Conservation (phyloP, 2,113 vertebrate genomes). For the Carettochelys insculpta region DNA sequence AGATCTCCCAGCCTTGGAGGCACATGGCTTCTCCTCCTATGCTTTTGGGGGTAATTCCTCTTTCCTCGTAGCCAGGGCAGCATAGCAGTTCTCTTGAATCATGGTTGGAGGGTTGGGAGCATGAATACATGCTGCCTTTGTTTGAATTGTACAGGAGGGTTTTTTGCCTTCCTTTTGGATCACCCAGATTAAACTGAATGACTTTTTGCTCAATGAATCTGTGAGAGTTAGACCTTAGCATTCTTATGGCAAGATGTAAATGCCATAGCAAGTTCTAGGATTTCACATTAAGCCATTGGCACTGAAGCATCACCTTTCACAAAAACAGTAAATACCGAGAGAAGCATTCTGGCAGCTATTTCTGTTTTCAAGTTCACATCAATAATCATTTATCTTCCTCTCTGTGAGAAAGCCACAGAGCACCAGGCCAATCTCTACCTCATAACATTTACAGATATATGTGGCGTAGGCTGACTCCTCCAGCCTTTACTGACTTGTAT, state of each 20-base stretch:
- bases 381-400: background rate
- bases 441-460: background rate
- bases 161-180: background rate
- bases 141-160: background rate
- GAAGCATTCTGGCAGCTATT: background rate
- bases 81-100: too few species aligned
- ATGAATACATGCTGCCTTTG: too few species aligned
- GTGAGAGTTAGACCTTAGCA: background rate
- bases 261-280: accelerated
- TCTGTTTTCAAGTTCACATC: background rate
- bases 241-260: background rate
- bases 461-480: accelerated
- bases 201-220: background rate
- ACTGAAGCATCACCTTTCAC: background rate
- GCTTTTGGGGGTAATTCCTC: too few species aligned
- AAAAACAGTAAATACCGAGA: background rate
- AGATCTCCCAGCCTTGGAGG: too few species aligned
- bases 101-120: too few species aligned
- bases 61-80: too few species aligned
- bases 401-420: too few species aligned
- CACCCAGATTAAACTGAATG: background rate
- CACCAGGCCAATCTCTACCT: background rate
- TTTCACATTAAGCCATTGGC: background rate
- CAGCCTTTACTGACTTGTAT: background rate
- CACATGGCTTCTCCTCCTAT: too few species aligned